A percentile compares a stretch with the other conserved stretches of the same genome.
Evolutionary conservation across 2,888 invertebrate genomes (phyloP).

Genomic region (Drosophila leonis): DNA sequence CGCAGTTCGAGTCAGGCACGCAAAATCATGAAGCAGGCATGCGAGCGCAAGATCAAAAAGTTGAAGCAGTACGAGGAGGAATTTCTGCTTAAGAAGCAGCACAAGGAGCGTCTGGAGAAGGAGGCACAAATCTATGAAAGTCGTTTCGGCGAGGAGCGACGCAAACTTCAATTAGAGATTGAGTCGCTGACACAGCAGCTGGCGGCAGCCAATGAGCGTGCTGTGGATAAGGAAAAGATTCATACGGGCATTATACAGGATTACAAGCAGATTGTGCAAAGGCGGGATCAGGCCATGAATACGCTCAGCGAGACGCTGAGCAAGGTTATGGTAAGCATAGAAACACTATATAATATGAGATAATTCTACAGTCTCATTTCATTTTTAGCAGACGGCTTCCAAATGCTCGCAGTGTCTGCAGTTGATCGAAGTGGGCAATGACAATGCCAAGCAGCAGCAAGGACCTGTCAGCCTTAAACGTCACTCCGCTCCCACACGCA

Average conservation of each 20-base stretch:
- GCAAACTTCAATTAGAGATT: conserved; percentile 86
- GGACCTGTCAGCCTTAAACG: conserved; percentile 23
- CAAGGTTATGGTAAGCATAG: conserved; percentile 88
- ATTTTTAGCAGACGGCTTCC: conserved; percentile 86
- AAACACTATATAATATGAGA: background rate
- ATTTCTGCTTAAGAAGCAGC: conserved; percentile 91
- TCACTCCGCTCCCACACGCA: conserved; percentile 47
- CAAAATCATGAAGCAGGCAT: conserved; percentile 95
- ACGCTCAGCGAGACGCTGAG: conserved; percentile 87
- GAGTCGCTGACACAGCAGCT: conserved; percentile 91
- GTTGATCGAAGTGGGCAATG: conserved; percentile 64
- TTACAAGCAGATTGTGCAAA: conserved; percentile 96
- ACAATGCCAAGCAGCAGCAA: conserved; percentile 40
- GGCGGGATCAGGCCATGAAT: conserved; percentile 93
- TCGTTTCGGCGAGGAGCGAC: conserved; percentile 86
- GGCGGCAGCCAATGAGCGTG: conserved; percentile 90
- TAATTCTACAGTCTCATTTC: background rate
- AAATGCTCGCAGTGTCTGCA: conserved; percentile 86
- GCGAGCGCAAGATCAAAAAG: conserved; percentile 96
- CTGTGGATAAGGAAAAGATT: conserved; percentile 90
- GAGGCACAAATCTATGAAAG: conserved; percentile 90
- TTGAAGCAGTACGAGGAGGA: conserved; percentile 98
- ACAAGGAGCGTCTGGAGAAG: conserved; percentile 88
- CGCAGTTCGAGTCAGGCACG: conserved; percentile 95
- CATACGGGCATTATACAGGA: conserved; percentile 94